phyloP scores from a whole-genome alignment of 2,888 invertebrate genomes.

The Ditylenchus weischeri region DNA sequence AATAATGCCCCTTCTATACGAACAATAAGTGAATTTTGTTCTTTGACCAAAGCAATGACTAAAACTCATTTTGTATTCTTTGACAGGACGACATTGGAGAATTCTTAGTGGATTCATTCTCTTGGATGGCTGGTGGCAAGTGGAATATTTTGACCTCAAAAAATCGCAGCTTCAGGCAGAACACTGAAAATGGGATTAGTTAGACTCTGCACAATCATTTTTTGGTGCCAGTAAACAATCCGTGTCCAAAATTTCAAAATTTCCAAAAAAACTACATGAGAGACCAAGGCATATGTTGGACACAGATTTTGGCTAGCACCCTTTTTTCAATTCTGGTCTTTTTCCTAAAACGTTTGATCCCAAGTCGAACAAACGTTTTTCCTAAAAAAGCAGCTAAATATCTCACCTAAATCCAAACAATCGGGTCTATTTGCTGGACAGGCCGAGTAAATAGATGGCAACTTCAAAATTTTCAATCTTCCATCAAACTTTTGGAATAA shows the following conservation, averaged over 20 bases:
- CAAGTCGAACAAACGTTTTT: too few relatives aligned
- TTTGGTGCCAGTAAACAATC: too few relatives aligned
- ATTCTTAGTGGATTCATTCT: background rate
- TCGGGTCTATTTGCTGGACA: constrained; percentile 1
- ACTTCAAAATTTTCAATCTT: background rate
- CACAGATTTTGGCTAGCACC: too few relatives aligned
- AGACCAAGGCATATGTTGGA: too few relatives aligned
- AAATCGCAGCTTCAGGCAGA: background rate
- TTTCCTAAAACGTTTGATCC: too few relatives aligned
- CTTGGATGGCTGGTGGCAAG: constrained; percentile 9
- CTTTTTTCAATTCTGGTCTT: too few relatives aligned
- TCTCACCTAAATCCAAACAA: constrained; percentile 9
- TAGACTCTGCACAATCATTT: too few relatives aligned
- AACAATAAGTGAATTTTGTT: too few relatives aligned
- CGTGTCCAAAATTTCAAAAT: too few relatives aligned
- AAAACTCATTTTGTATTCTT: constrained; percentile 10
- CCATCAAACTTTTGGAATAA: constrained; percentile 11
- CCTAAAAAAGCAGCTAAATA: background rate
- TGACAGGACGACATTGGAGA: background rate
- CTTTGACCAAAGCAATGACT: too few relatives aligned
- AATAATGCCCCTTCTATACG: too few relatives aligned
- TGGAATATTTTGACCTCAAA: constrained; percentile 12
- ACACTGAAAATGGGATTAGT: background rate
- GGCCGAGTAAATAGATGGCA: constrained; percentile 8
- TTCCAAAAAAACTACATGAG: too few relatives aligned